Conservation (phyloP, 2,888 invertebrate species). For the Caenorhabditis imperialis region DNA sequence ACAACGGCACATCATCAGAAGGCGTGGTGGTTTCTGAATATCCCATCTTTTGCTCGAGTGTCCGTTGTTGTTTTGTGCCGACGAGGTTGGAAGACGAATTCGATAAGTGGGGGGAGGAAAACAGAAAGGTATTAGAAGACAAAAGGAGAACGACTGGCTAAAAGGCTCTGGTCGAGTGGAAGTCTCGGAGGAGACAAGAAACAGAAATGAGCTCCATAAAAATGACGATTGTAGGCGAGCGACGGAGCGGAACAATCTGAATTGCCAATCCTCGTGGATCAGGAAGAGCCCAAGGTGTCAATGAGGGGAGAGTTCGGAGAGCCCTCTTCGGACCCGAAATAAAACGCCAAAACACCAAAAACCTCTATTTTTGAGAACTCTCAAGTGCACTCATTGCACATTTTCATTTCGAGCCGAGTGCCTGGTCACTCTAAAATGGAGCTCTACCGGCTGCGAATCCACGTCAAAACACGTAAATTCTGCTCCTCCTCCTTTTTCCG, state of each 20-base stretch:
- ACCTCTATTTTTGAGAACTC: constrained; percentile 16
- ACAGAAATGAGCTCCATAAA: not conserved
- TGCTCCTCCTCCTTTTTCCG: not conserved
- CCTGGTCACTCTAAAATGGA: not conserved
- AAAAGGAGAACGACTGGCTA: constrained; percentile 15
- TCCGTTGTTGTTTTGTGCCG: no score
- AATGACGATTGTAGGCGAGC: constrained; percentile 7
- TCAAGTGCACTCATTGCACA: constrained; percentile 5
- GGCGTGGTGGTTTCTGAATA: no score
- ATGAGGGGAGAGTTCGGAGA: no score
- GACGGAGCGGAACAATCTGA: constrained; percentile 6
- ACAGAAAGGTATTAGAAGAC: not conserved
- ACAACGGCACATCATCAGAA: no score
- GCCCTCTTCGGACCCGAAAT: no score
- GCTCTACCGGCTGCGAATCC: not conserved
- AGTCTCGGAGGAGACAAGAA: not conserved
- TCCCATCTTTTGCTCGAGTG: no score
- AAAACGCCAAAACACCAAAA: constrained; percentile 3
- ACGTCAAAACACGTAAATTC: constrained; percentile 15
- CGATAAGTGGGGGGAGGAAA: constrained; percentile 20
- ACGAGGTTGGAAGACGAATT: no score
- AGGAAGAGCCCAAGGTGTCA: no score
- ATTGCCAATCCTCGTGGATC: not conserved
- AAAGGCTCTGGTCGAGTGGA: constrained; percentile 10
- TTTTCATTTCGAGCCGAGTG: not conserved